Evolutionary conservation across 2,113 vertebrate species (phyloP).

Genomic region (Bos taurus): DNA sequence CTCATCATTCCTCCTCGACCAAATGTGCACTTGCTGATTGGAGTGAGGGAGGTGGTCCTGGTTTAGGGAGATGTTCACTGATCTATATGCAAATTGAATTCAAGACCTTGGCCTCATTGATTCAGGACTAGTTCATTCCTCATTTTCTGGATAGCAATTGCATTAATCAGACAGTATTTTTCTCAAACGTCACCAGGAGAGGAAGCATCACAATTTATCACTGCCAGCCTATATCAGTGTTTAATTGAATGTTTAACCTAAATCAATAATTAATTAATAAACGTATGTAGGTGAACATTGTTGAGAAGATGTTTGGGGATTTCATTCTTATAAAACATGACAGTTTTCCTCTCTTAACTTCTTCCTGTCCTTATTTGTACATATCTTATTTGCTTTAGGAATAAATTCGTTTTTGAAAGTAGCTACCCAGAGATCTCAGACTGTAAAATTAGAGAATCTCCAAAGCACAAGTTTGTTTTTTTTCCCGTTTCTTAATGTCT

Average conservation of each 20-base stretch:
- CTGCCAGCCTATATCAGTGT: not conserved
- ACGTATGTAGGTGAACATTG: not conserved
- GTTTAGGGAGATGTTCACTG: not conserved
- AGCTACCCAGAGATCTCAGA: not conserved
- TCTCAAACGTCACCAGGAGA: not conserved
- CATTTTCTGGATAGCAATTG: not conserved
- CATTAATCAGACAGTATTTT: not conserved
- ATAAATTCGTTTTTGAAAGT: not conserved
- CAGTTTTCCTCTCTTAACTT: not conserved
- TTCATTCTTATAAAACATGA: slow-evolving; percentile 17
- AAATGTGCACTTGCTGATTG: no score
- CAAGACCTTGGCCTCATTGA: not conserved
- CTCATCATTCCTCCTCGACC: accelerated
- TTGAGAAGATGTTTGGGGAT: not conserved
- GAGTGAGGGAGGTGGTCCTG: not conserved
- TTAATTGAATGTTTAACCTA: not conserved
- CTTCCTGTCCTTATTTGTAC: not conserved
- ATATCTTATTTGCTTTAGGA: not conserved
- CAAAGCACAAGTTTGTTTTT: not conserved
- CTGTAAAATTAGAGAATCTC: not conserved
- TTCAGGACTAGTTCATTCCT: not conserved
- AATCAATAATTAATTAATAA: not conserved
- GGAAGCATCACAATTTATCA: not conserved
- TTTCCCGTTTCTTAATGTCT: slow-evolving; percentile 44
- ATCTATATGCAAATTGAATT: not conserved